A percentile compares a stretch with the other conserved stretches of the same genome.
Conservation (phyloP, 2,113 vertebrate species). For the Triplophysa siluroides region DNA sequence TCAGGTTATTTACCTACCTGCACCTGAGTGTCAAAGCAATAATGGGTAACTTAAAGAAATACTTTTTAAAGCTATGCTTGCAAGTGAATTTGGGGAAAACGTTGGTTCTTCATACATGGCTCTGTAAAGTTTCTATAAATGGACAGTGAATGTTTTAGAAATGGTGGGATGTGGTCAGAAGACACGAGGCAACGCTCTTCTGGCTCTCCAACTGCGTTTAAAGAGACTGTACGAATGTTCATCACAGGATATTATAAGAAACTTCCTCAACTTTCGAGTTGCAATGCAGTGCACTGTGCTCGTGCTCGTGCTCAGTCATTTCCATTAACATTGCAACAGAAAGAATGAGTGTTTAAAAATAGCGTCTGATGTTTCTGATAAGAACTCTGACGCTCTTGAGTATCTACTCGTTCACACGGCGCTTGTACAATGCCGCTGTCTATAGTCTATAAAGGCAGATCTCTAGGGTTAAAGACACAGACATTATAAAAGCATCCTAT, state of each 20-base stretch:
- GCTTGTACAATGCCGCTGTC: background rate
- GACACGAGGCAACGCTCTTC: background rate
- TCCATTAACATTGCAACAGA: slow-evolving; percentile 21
- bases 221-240: background rate
- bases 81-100: background rate
- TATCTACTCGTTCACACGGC: background rate
- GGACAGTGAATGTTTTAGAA: slow-evolving; percentile 14
- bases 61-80: background rate
- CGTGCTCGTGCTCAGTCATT: slow-evolving; percentile 9
- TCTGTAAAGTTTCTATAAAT: slow-evolving; percentile 25
- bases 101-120: background rate
- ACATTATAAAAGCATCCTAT: background rate
- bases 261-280: slow-evolving; percentile 17
- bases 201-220: background rate
- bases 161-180: slow-evolving; percentile 3
- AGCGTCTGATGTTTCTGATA: slow-evolving; percentile 24
- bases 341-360: slow-evolving; percentile 37
- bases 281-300: background rate
- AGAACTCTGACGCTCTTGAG: slow-evolving; percentile 13
- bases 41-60: background rate
- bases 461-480: background rate
- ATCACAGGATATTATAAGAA: background rate
- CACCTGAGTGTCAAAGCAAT: background rate
- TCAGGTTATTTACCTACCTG: background rate
- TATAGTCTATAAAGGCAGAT: background rate